phyloP scores from a whole-genome alignment of 2,888 invertebrate species.

The Tridacna gigas region DNA sequence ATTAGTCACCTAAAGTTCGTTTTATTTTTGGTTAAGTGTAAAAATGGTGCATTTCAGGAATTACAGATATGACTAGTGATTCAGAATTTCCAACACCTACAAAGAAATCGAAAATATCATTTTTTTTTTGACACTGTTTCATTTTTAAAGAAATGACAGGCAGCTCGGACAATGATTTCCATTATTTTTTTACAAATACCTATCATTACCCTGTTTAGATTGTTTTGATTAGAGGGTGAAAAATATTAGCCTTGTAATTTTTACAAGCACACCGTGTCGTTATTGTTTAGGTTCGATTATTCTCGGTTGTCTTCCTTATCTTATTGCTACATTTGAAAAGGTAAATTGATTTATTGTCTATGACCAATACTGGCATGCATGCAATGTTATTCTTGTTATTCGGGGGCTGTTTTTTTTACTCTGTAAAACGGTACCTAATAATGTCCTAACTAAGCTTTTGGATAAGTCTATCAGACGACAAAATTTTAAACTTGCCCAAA shows the following conservation, averaged over 20 bases:
- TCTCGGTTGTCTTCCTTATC: conserved; percentile 12
- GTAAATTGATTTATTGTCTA: neutral
- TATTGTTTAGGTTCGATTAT: conserved; percentile 7
- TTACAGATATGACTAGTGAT: neutral
- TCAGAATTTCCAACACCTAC: neutral
- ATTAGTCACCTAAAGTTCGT: no score
- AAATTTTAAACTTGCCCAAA: no score
- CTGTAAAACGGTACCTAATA: no score
- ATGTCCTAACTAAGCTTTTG: no score
- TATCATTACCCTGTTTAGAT: conserved; percentile 2
- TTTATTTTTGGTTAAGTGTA: neutral
- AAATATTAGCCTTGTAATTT: conserved; percentile 11
- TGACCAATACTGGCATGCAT: neutral
- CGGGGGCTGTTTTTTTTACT: no score
- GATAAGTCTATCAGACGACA: no score
- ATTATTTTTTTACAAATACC: conserved; percentile 18
- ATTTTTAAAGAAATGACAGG: conserved; percentile 16
- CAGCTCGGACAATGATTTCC: neutral
- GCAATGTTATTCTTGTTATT: neutral
- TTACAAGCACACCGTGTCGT: neutral
- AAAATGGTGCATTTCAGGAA: conserved; percentile 1
- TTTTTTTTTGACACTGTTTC: conserved; percentile 25
- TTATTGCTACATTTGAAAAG: neutral
- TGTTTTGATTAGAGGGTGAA: conserved; percentile 22
- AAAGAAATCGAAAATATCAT: neutral